Evolutionary conservation across 2,888 invertebrate genomes (phyloP), one percentile per base, ranked within the genome.

Genomic region (Sepiola atlantica): DNA sequence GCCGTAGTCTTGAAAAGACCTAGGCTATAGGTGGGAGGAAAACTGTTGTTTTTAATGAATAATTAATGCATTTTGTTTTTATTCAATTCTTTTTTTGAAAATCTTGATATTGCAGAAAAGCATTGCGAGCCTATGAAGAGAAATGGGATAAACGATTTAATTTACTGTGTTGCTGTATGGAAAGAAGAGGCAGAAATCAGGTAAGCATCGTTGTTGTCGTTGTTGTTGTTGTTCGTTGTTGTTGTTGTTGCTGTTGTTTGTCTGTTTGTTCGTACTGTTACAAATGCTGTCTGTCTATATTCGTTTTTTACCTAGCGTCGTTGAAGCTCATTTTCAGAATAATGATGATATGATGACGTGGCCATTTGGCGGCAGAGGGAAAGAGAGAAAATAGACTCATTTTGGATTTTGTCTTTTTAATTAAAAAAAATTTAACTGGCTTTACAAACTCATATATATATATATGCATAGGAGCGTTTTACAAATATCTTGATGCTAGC

Each of bases 91-190:
- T 32, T 32, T 32, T 2, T 4, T 77, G 3, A n/a, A 12, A 77
- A 14, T 32, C n/a, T 77, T 32, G 32, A 77, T 77, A 90, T 98
- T 98, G 32, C 97, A 98, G 98, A 97, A 98, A 98, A 98, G 98
- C 99, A 20, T 98, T 98, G 96, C 98, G 98, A 95, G 98, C 98
- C 91, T 99, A 99, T 97, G 98, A 98, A 97, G 98, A 98, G 97
- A 98, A 98, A 96, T 99, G 99, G 99, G 98, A 98, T 97, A 98
- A 98, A 97, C 98, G 99, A 95, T 98, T 98, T 97, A 98, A 98
- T 90, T 97, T 98, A 95, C 97, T 99, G 21, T 98, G 98, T 97
- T 99, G 98, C 97, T 99, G 98, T 97, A 98, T 98, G 97, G 96
- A 98, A 94, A 94, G 96, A 54, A 98, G 98, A 57, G 98, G 98